These are phyloP conservation scores for Megaustenia siamemsis DNA, from an alignment of 2,888 invertebrate species.

Conservation along the genomic window DNA sequence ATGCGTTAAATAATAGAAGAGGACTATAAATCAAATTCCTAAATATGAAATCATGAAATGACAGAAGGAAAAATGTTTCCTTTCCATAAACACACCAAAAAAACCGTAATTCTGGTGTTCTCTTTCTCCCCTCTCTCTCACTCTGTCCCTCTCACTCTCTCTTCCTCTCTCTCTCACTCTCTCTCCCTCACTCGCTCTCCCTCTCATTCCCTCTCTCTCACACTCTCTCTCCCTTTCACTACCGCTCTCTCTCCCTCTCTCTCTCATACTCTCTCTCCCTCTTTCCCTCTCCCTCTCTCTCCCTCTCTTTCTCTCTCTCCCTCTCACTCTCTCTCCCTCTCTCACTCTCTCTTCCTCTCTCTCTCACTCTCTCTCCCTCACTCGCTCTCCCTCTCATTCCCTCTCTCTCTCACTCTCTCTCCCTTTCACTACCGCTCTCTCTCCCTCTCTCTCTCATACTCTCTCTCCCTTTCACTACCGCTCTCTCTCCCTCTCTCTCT, in stretches of 20 bases:
- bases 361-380: background rate
- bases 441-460: background rate
- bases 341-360: background rate
- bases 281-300: background rate
- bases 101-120: background rate
- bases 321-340: background rate
- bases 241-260: background rate
- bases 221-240: conserved; percentile 13
- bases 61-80: too few species aligned
- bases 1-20: too few species aligned
- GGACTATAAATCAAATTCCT: too few species aligned
- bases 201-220: background rate
- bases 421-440: background rate
- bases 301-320: background rate
- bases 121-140: too few species aligned
- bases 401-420: background rate
- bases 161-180: too few species aligned
- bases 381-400: background rate
- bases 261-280: background rate
- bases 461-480: too few species aligned
- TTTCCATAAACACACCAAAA: too few species aligned
- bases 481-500: too few species aligned
- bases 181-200: too few species aligned
- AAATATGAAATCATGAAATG: too few species aligned
- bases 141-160: too few species aligned